Evolutionary conservation across 1,140 invertebrate genomes (phyloP).

Genomic region (Drosophila miranda): DNA sequence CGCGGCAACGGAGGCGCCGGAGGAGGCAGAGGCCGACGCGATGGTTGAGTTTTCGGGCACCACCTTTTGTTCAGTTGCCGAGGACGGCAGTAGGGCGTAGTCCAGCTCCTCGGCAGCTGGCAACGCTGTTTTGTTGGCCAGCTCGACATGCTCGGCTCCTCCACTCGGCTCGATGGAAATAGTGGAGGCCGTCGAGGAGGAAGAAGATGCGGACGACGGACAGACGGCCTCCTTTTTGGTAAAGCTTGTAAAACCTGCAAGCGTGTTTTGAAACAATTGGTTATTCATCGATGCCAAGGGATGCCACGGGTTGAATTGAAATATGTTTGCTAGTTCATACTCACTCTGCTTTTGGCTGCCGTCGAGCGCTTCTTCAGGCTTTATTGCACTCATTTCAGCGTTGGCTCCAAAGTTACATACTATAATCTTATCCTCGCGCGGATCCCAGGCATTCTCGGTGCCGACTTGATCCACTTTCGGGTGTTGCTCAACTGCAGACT

Average conservation of each 20-base stretch:
- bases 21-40: not conserved
- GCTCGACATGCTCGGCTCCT: slow-evolving; percentile 15
- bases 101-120: slow-evolving; percentile 48
- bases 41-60: no score
- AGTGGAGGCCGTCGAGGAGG: slow-evolving; percentile 62
- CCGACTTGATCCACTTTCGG: slow-evolving; percentile 24
- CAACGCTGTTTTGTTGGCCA: slow-evolving; percentile 1
- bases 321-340: slow-evolving; percentile 11
- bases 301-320: not conserved
- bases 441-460: slow-evolving; percentile 27
- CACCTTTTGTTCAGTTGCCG: no score
- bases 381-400: slow-evolving; percentile 59
- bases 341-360: slow-evolving; percentile 64
- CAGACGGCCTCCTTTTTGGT: slow-evolving; percentile 64
- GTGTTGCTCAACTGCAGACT: slow-evolving; percentile 4
- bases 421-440: slow-evolving; percentile 62
- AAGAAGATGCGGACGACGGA: slow-evolving; percentile 52
- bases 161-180: slow-evolving; percentile 61
- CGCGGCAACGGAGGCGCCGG: not conserved
- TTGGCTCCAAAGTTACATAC: slow-evolving; percentile 48
- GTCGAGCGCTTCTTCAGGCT: slow-evolving; percentile 51
- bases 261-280: no score
- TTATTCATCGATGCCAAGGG: no score
- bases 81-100: slow-evolving; percentile 39
- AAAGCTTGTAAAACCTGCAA: slow-evolving; percentile 62